These are phyloP conservation scores for Amblyornis subalaris DNA, from an alignment of 2,113 vertebrate species.

Conservation along the genomic window DNA sequence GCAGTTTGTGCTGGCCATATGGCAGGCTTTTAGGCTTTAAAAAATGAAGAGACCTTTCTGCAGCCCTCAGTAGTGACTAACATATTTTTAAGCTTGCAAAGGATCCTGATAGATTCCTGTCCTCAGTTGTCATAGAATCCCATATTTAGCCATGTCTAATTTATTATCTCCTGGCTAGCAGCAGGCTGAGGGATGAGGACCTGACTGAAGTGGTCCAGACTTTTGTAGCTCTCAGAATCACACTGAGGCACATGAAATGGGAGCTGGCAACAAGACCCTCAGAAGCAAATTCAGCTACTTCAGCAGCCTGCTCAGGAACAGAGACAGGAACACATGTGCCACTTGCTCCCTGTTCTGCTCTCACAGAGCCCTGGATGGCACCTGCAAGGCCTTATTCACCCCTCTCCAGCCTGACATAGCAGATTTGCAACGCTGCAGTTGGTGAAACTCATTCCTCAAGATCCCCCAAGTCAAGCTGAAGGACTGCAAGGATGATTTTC, in stretches of 20 bases:
- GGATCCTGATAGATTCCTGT: background rate
- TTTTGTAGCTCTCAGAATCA: background rate
- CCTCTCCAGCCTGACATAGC: background rate
- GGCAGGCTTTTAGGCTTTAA: background rate
- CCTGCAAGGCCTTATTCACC: background rate
- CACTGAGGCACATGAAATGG: background rate
- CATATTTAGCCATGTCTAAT: background rate
- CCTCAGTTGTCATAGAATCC: background rate
- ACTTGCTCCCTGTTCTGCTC: background rate
- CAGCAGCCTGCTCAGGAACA: background rate
- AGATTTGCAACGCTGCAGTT: accelerated
- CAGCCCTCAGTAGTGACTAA: background rate
- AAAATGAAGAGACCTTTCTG: background rate
- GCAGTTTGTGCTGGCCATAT: background rate
- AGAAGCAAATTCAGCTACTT: background rate
- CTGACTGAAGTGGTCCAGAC: background rate
- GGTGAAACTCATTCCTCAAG: background rate
- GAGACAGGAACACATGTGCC: accelerated
- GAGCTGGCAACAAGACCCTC: background rate
- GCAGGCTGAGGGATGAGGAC: background rate
- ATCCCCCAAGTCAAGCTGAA: accelerated
- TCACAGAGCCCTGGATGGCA: background rate
- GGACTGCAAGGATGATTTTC: background rate
- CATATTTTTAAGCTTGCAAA: background rate
- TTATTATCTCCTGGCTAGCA: background rate